A percentile compares a stretch with the other conserved stretches of the same genome.
These are phyloP conservation scores for Linyphia triangularis DNA, from an alignment of 2,888 invertebrate species.

Conservation along the genomic window DNA sequence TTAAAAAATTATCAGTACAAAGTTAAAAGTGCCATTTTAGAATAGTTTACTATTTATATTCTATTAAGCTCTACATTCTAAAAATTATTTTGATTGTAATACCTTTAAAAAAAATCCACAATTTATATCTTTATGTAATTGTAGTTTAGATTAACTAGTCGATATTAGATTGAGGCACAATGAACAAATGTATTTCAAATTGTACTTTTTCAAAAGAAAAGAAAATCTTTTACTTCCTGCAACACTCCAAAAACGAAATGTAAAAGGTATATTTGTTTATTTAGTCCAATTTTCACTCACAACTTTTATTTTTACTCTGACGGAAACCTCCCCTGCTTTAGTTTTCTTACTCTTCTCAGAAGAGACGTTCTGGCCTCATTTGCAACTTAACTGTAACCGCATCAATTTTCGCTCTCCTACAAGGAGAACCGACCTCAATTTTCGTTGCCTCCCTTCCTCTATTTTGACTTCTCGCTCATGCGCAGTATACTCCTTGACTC, in stretches of 20 bases:
- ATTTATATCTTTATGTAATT: too few relatives aligned
- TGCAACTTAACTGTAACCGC: slow-evolving; percentile 60
- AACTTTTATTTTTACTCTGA: slow-evolving; percentile 43
- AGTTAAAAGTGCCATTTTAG: too few relatives aligned
- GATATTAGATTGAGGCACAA: too few relatives aligned
- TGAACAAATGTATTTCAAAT: too few relatives aligned
- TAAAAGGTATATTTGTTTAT: slow-evolving; percentile 49
- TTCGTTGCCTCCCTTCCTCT: slow-evolving; percentile 12
- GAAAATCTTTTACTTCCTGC: slow-evolving; percentile 10
- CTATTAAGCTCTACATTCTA: too few relatives aligned
- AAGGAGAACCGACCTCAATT: slow-evolving; percentile 52
- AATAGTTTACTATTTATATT: too few relatives aligned
- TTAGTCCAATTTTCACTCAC: slow-evolving; percentile 52
- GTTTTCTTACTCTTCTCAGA: slow-evolving; percentile 47
- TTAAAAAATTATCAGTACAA: too few relatives aligned
- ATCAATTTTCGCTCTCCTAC: slow-evolving; percentile 56
- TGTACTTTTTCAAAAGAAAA: too few relatives aligned
- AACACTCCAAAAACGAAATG: slow-evolving; percentile 21
- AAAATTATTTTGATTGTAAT: too few relatives aligned
- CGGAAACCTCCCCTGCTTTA: slow-evolving; percentile 30
- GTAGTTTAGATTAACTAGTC: too few relatives aligned
- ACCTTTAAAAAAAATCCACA: too few relatives aligned
- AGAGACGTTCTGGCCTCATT: slow-evolving; percentile 60
- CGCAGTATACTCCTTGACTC: neutral
- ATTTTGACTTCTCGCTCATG: slow-evolving; percentile 16